Base-by-base conservation (phyloP, 2,113 vertebrate species). In the Zootoca vivipara region DNA sequence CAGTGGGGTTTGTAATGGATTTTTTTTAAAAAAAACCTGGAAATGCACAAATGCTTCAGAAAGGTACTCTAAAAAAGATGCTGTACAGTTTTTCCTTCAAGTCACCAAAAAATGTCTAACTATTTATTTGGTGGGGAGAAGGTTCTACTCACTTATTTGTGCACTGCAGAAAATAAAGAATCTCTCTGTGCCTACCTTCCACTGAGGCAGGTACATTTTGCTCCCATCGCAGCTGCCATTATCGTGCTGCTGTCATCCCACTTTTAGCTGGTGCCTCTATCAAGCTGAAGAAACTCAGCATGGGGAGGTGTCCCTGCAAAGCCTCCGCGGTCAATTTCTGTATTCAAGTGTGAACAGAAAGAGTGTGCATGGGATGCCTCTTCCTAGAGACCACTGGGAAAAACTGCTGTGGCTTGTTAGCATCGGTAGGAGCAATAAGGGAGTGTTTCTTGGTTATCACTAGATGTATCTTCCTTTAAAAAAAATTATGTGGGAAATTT, bases 401-500 rank as follows among this genome's bases (percentile, higher is more conserved):
- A 42, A 35, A n/a, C 35, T 35, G 12, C 22, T 52, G 30, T 52
- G 40, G 70, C 12, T 28, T 62, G 15, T 15, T 64, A 26, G 62
- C 78, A 18, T 40, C 52, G 5, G 56, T 33, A 62, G 46, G 67
- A 86, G n/a, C 77, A 7, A 3, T 22, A 56, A 52, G 78, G 78
- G 56, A 33, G 22, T 22, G n/a, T 18, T 8, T 62, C 12, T 30
- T 56, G 52, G 69, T 18, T 91, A 67, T 69, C 65, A 75, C 52
- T 73, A 8, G 5, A 1, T 24, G 83, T 35, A 82, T 86, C n/a
- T 33, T 64, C 82, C 94, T 88, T 5, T 0, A 46, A 0, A 73
- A 90, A 78, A 87, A 24, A 1, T 52, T 88, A 85, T 16, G 83
- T 91, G 93, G 94, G 92, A 91, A 90, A 35, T 94, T n/a, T 64